Evolutionary conservation across 2,113 vertebrate species (phyloP).

Genomic region (Myrmecophaga tridactyla): DNA sequence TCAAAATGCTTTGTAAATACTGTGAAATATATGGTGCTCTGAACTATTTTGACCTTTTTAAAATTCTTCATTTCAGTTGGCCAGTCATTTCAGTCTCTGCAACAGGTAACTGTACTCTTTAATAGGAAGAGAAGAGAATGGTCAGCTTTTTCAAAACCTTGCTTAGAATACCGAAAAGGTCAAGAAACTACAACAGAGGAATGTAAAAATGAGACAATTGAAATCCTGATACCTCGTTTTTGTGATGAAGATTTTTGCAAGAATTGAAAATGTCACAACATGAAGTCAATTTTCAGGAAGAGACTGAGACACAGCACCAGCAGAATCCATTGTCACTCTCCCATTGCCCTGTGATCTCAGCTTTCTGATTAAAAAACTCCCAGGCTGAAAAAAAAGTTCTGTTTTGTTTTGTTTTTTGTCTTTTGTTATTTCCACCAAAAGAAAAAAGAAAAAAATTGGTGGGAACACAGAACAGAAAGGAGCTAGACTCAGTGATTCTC

Average conservation of each 20-base stretch:
- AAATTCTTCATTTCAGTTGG: conserved; percentile 75
- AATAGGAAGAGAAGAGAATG: conserved; percentile 76
- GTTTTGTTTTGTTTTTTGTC: neutral
- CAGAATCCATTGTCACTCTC: neutral
- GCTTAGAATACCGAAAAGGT: conserved; percentile 86
- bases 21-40: conserved; percentile 55
- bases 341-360: neutral
- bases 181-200: conserved; percentile 70
- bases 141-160: conserved; percentile 78
- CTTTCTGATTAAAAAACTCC: neutral
- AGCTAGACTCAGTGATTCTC: neutral
- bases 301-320: rapidly evolving
- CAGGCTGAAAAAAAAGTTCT: neutral
- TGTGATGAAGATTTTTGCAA: conserved; percentile 73
- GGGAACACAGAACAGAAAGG: rapidly evolving
- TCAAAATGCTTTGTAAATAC: conserved; percentile 51
- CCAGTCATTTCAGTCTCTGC: conserved; percentile 66
- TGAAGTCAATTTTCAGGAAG: conserved; percentile 64
- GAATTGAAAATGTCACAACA: conserved; percentile 82
- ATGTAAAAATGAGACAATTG: conserved; percentile 76
- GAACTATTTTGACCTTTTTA: conserved; percentile 82
- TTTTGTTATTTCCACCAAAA: conserved; percentile 28
- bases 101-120: conserved; percentile 75
- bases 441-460: neutral
- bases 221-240: conserved; percentile 67